These are phyloP conservation scores for Gymnodraco acuticeps DNA, from an alignment of 2,797 vertebrate genomes.

Conservation along the genomic window DNA sequence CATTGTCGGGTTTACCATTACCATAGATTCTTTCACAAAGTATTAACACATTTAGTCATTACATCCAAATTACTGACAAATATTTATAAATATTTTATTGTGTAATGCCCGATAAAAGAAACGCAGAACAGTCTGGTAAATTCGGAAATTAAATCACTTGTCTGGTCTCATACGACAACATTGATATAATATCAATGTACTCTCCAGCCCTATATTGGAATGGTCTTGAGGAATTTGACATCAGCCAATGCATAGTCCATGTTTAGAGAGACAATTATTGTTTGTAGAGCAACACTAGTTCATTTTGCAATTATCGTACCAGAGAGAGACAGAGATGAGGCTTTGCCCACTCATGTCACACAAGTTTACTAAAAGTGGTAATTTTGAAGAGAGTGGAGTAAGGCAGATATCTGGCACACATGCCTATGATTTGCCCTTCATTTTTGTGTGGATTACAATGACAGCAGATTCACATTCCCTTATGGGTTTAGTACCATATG, in stretches of 20 bases:
- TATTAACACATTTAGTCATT: too few species aligned
- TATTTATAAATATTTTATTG: too few species aligned
- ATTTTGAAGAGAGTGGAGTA: constrained; percentile 7
- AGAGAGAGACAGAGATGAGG: constrained; percentile 3
- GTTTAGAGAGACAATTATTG: constrained; percentile 15
- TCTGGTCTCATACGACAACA: too few species aligned
- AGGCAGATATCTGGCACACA: constrained; percentile 28
- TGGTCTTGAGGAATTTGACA: background rate
- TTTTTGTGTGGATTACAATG: constrained; percentile 37
- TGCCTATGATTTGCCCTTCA: constrained; percentile 32
- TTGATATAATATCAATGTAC: too few species aligned
- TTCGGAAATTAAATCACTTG: too few species aligned
- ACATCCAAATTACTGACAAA: too few species aligned
- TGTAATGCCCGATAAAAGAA: too few species aligned
- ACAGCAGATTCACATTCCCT: constrained; percentile 46
- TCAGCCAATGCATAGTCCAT: constrained; percentile 29
- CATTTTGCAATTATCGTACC: constrained; percentile 12
- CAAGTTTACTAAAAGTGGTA: constrained; percentile 16
- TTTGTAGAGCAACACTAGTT: background rate
- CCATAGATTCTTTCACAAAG: too few species aligned
- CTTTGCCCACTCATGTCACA: constrained; percentile 11
- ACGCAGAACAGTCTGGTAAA: too few species aligned
- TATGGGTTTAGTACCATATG: constrained; percentile 48
- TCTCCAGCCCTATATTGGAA: too few species aligned
- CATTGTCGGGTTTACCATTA: too few species aligned